Base-by-base conservation (phyloP, 2,888 invertebrate species). In the Ophion costatus region DNA sequence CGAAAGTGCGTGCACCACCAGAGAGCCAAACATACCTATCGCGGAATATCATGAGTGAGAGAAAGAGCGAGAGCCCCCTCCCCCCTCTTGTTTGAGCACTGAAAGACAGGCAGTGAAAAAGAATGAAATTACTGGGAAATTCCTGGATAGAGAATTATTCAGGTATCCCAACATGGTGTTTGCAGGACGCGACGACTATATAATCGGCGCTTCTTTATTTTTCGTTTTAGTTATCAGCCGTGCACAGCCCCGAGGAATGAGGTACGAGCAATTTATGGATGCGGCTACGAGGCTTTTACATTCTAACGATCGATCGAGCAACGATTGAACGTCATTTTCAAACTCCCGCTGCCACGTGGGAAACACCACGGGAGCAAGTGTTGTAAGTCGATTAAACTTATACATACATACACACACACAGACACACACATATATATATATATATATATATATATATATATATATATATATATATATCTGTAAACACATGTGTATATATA, bases 311-410 rank as follows among this genome's bases (percentile, higher is more conserved):
- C 82, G 69, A 74, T 85, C 84, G 76, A 80, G 66, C 45, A 70
- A 70, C 85, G 80, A 85, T 74, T 85, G 73, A 77, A 22, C 76
- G 57, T 38, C 76, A 74, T 67, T 73, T 74, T 77, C 76, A 59
- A 77, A 51, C 38, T 59, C 80, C 20, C 56, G 57, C 45, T 22
- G 38, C 38, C 6, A 33, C 77, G 59, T 59, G 42, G 61, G 78
- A 70, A 78, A 79, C 59, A 78, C 63, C 80, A 64, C 69, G 61
- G 64, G 73, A 71, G 73, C 82, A 66, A 82, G 76, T 45, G 75
- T 71, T 82, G 84, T 82, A 86, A 87, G 85, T 84, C 86, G 85
- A 87, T 87, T 83, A 82, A 82, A 79, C 51, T 59, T 82, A 42
- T 67, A 76, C 76, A 64, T 63, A 79, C 75, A 38, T 64, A 57